Evolutionary conservation across 2,113 vertebrate species (phyloP).

Genomic region (Pogonocichla stellata): DNA sequence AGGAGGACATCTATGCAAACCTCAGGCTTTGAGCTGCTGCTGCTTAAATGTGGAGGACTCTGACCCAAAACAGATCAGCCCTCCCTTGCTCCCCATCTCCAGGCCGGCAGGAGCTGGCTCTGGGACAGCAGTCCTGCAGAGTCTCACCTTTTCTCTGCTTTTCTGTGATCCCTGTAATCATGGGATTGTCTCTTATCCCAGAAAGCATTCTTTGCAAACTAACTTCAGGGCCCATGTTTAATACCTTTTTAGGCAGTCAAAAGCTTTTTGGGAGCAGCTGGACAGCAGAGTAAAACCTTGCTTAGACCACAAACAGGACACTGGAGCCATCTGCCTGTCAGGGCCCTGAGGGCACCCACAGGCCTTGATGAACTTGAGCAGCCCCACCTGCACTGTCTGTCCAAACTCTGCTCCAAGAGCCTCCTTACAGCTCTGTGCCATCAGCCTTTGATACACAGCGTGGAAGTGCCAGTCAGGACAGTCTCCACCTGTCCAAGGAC

Average conservation of each 20-base stretch:
- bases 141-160: background rate
- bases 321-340: background rate
- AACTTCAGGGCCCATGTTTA: background rate
- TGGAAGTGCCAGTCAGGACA: background rate
- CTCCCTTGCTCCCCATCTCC: background rate
- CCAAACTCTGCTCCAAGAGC: background rate
- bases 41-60: background rate
- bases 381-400: background rate
- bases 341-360: background rate
- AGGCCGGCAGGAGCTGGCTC: background rate
- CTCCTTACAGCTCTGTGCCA: background rate
- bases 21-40: background rate
- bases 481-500: background rate
- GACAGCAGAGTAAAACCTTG: background rate
- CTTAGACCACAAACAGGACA: background rate
- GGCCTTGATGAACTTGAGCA: background rate
- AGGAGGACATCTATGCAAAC: background rate
- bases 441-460: fast-evolving
- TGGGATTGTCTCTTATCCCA: background rate
- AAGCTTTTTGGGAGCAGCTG: background rate
- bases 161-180: background rate
- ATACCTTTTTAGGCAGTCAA: background rate
- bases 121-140: background rate
- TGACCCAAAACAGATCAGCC: background rate
- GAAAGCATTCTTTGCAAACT: background rate